Percentiles rank a stretch among this genome's conserved stretches.
Conservation (phyloP, 2,888 invertebrate genomes). For the Hypomecis atomaria region DNA sequence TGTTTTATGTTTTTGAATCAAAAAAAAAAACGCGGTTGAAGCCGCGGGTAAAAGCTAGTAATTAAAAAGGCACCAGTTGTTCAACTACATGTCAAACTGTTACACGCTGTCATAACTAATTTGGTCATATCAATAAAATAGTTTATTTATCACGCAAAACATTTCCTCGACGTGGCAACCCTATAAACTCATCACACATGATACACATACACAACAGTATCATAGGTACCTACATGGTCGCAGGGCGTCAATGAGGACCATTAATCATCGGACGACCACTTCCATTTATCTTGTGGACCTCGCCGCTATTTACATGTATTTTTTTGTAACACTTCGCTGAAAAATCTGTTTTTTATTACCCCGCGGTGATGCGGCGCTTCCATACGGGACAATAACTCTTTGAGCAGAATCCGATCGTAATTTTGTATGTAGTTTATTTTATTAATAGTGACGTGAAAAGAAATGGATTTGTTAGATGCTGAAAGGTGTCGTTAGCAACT, state of each 20-base stretch:
- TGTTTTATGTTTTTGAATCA: no score
- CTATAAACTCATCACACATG: slow-evolving; percentile 8
- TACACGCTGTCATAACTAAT: no score
- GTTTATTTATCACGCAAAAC: no score
- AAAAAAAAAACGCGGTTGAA: no score
- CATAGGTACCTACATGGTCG: slow-evolving; percentile 37
- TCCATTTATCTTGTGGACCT: slow-evolving; percentile 57
- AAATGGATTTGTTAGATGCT: no score
- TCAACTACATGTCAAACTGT: no score
- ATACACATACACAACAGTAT: slow-evolving; percentile 33
- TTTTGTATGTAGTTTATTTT: slow-evolving; percentile 7
- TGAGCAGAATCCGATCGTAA: slow-evolving; percentile 6
- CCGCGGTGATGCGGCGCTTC: slow-evolving; percentile 49
- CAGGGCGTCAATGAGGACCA: slow-evolving; percentile 51
- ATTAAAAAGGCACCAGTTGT: no score
- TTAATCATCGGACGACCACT: slow-evolving; percentile 54
- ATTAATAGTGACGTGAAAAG: neutral
- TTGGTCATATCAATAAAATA: no score
- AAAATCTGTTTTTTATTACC: slow-evolving; percentile 56
- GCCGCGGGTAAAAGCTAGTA: no score
- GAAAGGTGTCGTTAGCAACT: no score
- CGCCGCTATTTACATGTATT: slow-evolving; percentile 59
- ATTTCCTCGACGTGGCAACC: slow-evolving; percentile 6
- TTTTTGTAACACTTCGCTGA: slow-evolving; percentile 46
- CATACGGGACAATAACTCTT: slow-evolving; percentile 30